Evolutionary conservation across 2,888 invertebrate species (phyloP).

Genomic region (Keiferia lycopersicella): DNA sequence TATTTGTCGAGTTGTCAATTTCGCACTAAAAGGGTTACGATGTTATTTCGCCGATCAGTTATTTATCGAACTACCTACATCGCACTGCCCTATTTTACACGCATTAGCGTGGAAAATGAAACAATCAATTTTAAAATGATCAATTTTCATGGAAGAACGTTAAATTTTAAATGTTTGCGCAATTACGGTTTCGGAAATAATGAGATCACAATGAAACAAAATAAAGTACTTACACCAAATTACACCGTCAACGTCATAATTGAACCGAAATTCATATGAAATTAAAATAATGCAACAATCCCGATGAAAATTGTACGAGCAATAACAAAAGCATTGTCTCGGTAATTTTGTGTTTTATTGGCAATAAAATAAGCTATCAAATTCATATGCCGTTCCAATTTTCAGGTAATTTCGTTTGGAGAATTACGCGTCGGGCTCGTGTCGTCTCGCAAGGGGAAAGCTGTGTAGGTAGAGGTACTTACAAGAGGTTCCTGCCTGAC

Average conservation of each 20-base stretch:
- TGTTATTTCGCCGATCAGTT: constrained; percentile 13
- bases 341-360: constrained; percentile 22
- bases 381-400: constrained; percentile 30
- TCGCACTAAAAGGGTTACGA: constrained; percentile 22
- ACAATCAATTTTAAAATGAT: neutral
- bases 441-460: constrained; percentile 14
- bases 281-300: constrained; percentile 26
- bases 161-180: neutral
- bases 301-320: constrained; percentile 2
- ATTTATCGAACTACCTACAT: neutral
- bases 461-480: neutral
- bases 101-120: neutral
- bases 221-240: constrained; percentile 2
- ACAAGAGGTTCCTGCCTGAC: constrained; percentile 22
- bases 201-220: constrained; percentile 1
- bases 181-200: neutral
- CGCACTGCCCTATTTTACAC: neutral
- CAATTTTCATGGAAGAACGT: neutral
- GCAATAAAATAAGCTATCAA: constrained; percentile 28
- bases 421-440: constrained; percentile 27
- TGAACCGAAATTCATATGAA: constrained; percentile 44
- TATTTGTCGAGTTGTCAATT: constrained; percentile 38
- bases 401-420: constrained; percentile 30
- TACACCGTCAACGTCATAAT: neutral
- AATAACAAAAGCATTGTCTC: constrained; percentile 16